Percentiles rank a stretch among this genome's conserved stretches.
Conservation (phyloP, 1,140 invertebrate genomes). For the Brachionus manjavacas region DNA sequence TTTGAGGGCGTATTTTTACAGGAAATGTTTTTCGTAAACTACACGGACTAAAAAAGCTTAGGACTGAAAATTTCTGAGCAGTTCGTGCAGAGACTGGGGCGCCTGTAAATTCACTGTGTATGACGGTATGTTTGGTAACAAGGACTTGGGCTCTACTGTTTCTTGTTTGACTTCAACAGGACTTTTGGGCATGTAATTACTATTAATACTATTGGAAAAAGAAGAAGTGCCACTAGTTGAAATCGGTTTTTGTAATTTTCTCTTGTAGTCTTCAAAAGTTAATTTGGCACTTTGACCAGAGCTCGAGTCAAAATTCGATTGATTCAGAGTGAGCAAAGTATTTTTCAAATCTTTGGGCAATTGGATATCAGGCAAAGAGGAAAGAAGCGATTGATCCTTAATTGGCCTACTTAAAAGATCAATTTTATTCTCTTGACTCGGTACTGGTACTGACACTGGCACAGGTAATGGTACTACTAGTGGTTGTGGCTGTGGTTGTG, state of each 20-base stretch:
- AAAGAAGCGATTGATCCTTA: background rate
- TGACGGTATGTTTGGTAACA: slow-evolving; percentile 25
- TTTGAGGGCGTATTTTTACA: background rate
- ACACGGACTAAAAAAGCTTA: background rate
- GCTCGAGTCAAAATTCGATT: background rate
- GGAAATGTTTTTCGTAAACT: background rate
- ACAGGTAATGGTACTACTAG: background rate
- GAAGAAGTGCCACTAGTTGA: background rate
- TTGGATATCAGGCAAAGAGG: slow-evolving; percentile 21
- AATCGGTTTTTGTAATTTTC: slow-evolving; percentile 22
- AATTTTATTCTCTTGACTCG: background rate
- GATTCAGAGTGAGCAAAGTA: background rate
- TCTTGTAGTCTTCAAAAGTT: slow-evolving; percentile 32
- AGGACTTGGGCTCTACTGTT: background rate
- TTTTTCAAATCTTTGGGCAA: slow-evolving; percentile 17
- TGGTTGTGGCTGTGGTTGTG: background rate
- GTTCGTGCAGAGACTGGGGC: slow-evolving; percentile 37
- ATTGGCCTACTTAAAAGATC: background rate
- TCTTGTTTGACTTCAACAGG: background rate
- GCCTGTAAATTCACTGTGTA: slow-evolving; percentile 35
- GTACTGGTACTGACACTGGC: background rate
- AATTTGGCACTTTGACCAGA: background rate
- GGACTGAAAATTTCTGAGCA: slow-evolving; percentile 41
- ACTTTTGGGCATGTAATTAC: background rate
- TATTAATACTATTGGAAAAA: background rate